Evolutionary conservation across 2,113 vertebrate species (phyloP).

Genomic region (Pithys albifrons): DNA sequence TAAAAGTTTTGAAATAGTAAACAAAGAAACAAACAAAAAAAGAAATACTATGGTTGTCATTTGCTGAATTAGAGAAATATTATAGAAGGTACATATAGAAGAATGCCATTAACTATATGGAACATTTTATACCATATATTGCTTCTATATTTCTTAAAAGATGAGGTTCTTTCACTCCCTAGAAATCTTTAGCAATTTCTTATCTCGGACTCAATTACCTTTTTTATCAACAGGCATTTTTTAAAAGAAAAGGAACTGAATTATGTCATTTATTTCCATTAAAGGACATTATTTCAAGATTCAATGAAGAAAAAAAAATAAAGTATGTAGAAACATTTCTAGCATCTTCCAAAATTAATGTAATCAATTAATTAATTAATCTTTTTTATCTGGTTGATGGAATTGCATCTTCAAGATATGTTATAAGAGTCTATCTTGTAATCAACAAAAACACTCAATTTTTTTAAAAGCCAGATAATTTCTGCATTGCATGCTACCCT

Average conservation of each 20-base stretch:
- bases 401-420: background rate
- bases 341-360: background rate
- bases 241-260: background rate
- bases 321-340: background rate
- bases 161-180: background rate
- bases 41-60: fast-evolving
- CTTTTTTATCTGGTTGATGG: background rate
- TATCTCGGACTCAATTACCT: background rate
- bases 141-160: background rate
- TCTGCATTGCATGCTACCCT: background rate
- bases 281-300: background rate
- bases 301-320: background rate
- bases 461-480: background rate
- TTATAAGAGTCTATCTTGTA: background rate
- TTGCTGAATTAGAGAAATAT: background rate
- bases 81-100: background rate
- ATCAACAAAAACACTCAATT: background rate
- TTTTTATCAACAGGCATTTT: background rate
- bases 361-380: background rate
- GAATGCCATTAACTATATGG: background rate
- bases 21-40: background rate
- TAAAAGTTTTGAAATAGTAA: background rate
- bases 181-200: background rate
- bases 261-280: background rate
- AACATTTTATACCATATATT: background rate